Evolutionary conservation across 1,140 invertebrate species (phyloP).

Genomic region (Neotoxoptera formosana): DNA sequence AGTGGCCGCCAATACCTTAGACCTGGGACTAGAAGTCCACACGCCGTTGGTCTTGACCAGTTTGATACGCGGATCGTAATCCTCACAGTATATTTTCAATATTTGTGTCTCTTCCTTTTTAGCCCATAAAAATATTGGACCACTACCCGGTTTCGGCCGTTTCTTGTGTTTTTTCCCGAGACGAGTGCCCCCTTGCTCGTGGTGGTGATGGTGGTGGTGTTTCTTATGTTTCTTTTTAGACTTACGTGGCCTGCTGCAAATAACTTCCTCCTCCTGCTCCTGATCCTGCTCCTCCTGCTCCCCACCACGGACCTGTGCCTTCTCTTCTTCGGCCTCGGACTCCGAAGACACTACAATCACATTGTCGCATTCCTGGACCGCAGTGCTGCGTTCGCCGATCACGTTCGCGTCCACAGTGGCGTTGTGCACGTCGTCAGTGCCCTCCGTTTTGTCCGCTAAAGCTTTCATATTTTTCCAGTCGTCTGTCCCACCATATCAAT

Average conservation of each 20-base stretch:
- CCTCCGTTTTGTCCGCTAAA: background rate
- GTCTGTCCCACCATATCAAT: constrained; percentile 10
- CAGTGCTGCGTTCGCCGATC: background rate
- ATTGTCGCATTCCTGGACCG: background rate
- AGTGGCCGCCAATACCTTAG: background rate
- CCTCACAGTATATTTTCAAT: constrained; percentile 81
- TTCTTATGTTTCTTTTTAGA: constrained; percentile 36
- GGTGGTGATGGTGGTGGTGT: constrained; percentile 23
- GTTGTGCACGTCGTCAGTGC: background rate
- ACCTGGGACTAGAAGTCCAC: constrained; percentile 9
- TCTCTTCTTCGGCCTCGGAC: background rate
- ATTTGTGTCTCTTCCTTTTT: constrained; percentile 78
- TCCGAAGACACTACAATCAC: background rate
- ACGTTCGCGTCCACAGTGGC: background rate
- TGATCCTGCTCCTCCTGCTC: no score
- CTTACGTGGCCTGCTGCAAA: background rate
- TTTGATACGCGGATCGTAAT: constrained; percentile 81
- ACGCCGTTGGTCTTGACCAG: constrained; percentile 63
- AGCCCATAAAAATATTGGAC: constrained; percentile 83
- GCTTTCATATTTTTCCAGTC: constrained; percentile 3
- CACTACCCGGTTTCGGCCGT: constrained; percentile 70
- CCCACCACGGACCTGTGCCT: background rate
- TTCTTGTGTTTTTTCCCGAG: background rate
- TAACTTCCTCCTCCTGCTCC: background rate
- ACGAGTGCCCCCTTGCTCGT: background rate